Evolutionary conservation across 2,797 vertebrate species (phyloP), one percentile per base, ranked within the genome.

Genomic region (Coluber constrictor): DNA sequence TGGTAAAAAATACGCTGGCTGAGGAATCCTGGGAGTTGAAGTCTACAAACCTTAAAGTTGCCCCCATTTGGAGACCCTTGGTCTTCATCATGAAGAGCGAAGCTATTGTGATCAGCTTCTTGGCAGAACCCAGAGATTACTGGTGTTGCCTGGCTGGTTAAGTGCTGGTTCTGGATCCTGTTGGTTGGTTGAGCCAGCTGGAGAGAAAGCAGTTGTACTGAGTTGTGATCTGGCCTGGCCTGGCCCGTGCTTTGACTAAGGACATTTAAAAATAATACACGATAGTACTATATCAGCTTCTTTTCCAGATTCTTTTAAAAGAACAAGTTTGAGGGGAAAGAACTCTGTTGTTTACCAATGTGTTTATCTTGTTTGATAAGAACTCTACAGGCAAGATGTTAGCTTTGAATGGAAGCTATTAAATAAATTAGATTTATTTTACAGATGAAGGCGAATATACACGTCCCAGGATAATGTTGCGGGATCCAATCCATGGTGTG

Each of bases 231-330:
- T 25, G 74, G 37, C 3, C 8, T 43, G 74, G 56, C 9, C 29
- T 86, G 66, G 91, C 92, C 83, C 83, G n/a, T 12, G 56, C 87
- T 57, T 90, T 83, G 88, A n/a, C 89, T 92, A 57, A 57, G n/a
- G 43, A 70, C 10, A 87, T 59, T 91, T 27, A 88, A 95, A 88
- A 93, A 87, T 70, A 56, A 93, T 70, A 90, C 90, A 8, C 56
- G 57, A 0, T 27, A 60, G 6, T 12, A 20, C 0, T 18, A 3
- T 66, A 55, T 66, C 61, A 86, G 60, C 89, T 92, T 89, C 15
- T 13, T 83, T 93, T 56, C 90, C 90, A 32, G 59, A 87, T 90
- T 60, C 70, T 20, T 94, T 70, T 43, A 13, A 1, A 13, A 15
- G 89, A 63, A 79, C 87, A 92, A 4, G 20, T 74, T 86, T 63